A percentile compares a stretch with the other conserved stretches of the same genome.
These are phyloP conservation scores for Chrysemys picta DNA, from an alignment of 2,113 vertebrate species.

Conservation along the genomic window DNA sequence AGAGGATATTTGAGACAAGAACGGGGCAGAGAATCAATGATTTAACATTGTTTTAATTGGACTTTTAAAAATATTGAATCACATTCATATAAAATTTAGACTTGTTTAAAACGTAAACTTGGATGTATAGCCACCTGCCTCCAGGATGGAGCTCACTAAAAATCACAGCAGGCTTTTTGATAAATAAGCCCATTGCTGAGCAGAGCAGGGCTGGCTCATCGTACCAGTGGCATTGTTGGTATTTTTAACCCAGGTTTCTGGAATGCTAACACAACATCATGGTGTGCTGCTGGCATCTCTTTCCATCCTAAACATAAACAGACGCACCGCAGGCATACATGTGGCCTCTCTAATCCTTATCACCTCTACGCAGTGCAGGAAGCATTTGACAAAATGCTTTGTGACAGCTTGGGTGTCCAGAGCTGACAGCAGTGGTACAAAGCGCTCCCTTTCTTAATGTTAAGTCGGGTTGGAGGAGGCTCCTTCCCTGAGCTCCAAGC, in stretches of 20 bases:
- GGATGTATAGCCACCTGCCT: neutral
- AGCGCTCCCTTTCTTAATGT: fast-evolving
- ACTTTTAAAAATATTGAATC: too few relatives aligned
- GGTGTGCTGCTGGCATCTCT: neutral
- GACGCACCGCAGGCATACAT: fast-evolving
- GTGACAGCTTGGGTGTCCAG: neutral
- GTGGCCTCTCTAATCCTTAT: neutral
- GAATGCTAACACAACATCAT: neutral
- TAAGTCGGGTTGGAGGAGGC: fast-evolving
- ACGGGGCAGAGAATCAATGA: neutral
- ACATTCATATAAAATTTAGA: too few relatives aligned
- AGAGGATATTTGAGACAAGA: neutral
- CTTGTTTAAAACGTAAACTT: too few relatives aligned
- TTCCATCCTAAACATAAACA: neutral
- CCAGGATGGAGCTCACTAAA: neutral
- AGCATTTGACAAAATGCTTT: neutral
- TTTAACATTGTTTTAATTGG: neutral
- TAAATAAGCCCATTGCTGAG: fast-evolving
- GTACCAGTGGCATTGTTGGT: neutral
- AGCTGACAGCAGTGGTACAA: fast-evolving
- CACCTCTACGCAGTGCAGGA: fast-evolving
- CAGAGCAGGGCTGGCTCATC: neutral
- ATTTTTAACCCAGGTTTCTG: neutral
- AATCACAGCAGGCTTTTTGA: fast-evolving
- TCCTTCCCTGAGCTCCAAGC: neutral